These are phyloP conservation scores for Tenebrio molitor DNA, from an alignment of 1,140 invertebrate genomes.

Conservation along the genomic window DNA sequence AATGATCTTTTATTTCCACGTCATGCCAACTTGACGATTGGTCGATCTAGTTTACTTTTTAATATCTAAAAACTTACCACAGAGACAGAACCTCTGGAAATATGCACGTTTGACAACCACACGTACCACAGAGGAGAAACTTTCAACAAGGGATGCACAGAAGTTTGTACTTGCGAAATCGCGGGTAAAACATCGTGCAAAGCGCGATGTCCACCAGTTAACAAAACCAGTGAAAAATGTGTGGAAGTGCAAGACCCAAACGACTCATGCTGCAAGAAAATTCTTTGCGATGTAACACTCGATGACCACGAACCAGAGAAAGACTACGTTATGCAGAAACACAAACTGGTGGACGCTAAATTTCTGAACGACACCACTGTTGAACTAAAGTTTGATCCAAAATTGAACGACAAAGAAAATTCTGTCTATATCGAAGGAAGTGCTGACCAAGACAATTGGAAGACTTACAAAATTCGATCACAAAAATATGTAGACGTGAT, in stretches of 20 bases:
- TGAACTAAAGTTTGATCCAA: constrained; percentile 63
- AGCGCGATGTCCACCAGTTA: constrained; percentile 73
- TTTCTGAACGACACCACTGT: constrained; percentile 64
- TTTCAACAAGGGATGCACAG: constrained; percentile 84
- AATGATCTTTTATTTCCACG: no score
- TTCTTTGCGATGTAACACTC: constrained; percentile 84
- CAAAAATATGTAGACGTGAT: constrained; percentile 62
- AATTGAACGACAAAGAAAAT: constrained; percentile 59
- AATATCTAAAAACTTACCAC: no score
- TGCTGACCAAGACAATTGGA: constrained; percentile 65
- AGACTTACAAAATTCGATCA: constrained; percentile 62
- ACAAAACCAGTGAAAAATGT: constrained; percentile 76
- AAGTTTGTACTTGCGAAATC: constrained; percentile 81
- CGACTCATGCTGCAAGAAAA: constrained; percentile 86
- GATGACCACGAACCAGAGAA: constrained; percentile 74
- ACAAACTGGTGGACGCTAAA: constrained; percentile 64
- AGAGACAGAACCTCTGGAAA: constrained; percentile 68
- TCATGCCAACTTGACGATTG: no score
- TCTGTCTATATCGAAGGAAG: constrained; percentile 64
- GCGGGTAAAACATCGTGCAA: constrained; percentile 81
- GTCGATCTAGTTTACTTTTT: no score
- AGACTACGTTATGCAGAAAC: constrained; percentile 44
- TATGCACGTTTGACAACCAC: constrained; percentile 82
- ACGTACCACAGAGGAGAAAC: constrained; percentile 79
- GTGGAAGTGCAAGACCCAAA: constrained; percentile 80